Conservation (phyloP, 2,888 invertebrate genomes). For the Erannis defoliaria region DNA sequence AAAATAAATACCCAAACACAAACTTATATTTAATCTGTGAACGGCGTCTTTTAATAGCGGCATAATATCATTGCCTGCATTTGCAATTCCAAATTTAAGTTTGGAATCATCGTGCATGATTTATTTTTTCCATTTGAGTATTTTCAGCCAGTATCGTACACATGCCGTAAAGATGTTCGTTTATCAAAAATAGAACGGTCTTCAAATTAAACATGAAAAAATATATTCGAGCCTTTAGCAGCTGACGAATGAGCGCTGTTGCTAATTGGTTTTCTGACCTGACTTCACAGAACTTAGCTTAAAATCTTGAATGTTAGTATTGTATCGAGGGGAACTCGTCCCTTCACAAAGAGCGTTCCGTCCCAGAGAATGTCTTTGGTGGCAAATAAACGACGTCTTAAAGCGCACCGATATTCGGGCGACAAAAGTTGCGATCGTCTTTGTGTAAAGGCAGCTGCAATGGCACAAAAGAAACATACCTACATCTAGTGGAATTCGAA, state of each 20-base stretch:
- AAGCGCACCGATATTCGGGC: slow-evolving; percentile 74
- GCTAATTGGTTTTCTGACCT: slow-evolving; percentile 71
- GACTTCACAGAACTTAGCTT: slow-evolving; percentile 66
- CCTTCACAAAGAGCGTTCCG: slow-evolving; percentile 74
- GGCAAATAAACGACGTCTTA: slow-evolving; percentile 73
- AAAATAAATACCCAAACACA: slow-evolving; percentile 83
- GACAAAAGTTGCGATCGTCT: slow-evolving; percentile 82
- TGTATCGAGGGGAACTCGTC: slow-evolving; percentile 57
- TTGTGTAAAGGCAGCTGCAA: slow-evolving; percentile 80
- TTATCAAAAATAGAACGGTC: slow-evolving; percentile 62
- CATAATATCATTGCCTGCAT: slow-evolving; percentile 77
- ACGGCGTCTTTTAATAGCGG: slow-evolving; percentile 81
- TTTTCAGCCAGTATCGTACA: slow-evolving; percentile 64
- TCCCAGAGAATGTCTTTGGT: slow-evolving; percentile 76
- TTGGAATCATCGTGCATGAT: slow-evolving; percentile 73
- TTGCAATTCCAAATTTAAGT: slow-evolving; percentile 75
- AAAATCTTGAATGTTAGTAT: slow-evolving; percentile 60
- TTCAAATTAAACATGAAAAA: slow-evolving; percentile 62
- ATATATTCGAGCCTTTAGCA: slow-evolving; percentile 58
- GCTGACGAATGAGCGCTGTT: slow-evolving; percentile 65
- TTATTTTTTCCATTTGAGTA: slow-evolving; percentile 69
- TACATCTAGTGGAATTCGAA: slow-evolving; percentile 75
- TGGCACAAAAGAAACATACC: slow-evolving; percentile 73
- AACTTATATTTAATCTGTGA: slow-evolving; percentile 43
- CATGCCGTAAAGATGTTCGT: slow-evolving; percentile 69